Evolutionary conservation across 2,797 vertebrate species (phyloP), one percentile per base, ranked within the genome.

Genomic region (Neostethus bicornis): DNA sequence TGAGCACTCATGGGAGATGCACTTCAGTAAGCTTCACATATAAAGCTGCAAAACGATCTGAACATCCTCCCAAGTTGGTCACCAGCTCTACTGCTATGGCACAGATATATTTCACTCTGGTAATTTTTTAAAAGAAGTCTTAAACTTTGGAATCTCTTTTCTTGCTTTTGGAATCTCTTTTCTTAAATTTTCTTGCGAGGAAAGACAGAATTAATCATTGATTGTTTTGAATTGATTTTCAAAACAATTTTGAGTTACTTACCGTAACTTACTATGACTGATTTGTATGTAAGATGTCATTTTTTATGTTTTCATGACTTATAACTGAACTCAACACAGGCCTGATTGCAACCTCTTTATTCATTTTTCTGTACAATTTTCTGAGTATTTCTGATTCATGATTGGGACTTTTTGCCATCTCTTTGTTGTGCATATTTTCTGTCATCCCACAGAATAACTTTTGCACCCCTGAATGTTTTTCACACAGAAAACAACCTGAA

Each of bases 1-100:
- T 41, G 20, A 31, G 31, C 6, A 35, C 68, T 54, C 68, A 4
- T 10, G 65, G 46, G 80, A 75, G n/a, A 14, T n/a, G 19, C 28
- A 2, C 25, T 39, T 66, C 1, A 19, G 14, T 2, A 44, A n/a
- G 28, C 31, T 44, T 39, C 31, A 1, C 2, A 2, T 32, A 80
- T 83, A 83, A 70, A 77, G 32, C 17, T 4, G 29, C 35, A 16
- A 3, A 13, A 64, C 7, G 16, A 7, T 11, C 38, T 50, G n/a
- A 47, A 47, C 44, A 1, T 29, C 46, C 47, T 7, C 34, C 21
- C 32, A 53, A n/a, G 28, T 28, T 39, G 10, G 35, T 47, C 47
- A 42, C 12, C 13, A 55, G 28, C 20, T 8, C 4, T 38, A 14
- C 1, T 50, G 16, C 16, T 19, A 4, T 26, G 34, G 20, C 4